These are phyloP conservation scores for Nannoperca australis DNA, from an alignment of 2,797 vertebrate genomes.

Conservation along the genomic window DNA sequence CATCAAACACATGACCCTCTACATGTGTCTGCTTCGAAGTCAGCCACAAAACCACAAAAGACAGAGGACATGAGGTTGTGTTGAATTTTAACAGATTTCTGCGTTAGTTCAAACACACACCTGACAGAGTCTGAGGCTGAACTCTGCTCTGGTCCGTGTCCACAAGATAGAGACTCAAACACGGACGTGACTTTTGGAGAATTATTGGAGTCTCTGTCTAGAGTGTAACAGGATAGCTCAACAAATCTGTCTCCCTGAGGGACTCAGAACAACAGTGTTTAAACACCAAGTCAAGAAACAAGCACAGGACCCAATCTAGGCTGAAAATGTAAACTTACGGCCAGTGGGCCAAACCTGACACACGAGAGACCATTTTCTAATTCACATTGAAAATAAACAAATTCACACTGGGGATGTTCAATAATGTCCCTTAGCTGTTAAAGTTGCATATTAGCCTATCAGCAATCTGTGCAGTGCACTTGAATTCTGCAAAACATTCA, in stretches of 20 bases:
- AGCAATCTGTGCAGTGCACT: no score
- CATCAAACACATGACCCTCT: slow-evolving; percentile 18
- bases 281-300: background rate
- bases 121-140: background rate
- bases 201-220: background rate
- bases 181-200: background rate
- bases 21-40: background rate
- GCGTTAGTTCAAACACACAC: slow-evolving; percentile 28
- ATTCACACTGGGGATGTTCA: no score
- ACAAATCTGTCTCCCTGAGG: background rate
- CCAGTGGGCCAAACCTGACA: no score
- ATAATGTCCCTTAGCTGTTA: no score
- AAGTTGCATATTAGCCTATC: no score
- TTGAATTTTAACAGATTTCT: background rate
- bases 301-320: background rate
- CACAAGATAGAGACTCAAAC: background rate
- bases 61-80: background rate
- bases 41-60: background rate
- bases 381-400: no score
- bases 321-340: background rate
- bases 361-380: no score
- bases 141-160: slow-evolving; percentile 27
- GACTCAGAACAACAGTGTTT: background rate
- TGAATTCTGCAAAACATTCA: background rate
- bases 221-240: background rate